A percentile compares a stretch with the other conserved stretches of the same genome.
Conservation (phyloP, 2,113 vertebrate genomes). For the Anarhynchus alexandrinus region DNA sequence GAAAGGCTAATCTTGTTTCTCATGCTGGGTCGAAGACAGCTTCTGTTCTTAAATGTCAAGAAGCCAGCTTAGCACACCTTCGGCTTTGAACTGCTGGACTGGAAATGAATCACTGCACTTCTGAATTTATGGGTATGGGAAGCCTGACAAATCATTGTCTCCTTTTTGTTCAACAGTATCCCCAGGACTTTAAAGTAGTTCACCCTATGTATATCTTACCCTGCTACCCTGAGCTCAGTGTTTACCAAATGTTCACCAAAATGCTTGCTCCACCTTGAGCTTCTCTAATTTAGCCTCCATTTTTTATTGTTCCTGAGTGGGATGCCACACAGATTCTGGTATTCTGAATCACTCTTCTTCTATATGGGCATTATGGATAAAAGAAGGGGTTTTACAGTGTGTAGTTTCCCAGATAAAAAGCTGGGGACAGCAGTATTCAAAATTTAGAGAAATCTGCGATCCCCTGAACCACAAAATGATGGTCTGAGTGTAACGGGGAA, state of each 20-base stretch:
- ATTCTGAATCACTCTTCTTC: background rate
- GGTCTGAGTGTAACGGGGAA: background rate
- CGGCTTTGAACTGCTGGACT: background rate
- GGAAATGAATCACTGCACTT: background rate
- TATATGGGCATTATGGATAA: background rate
- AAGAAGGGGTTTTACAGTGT: background rate
- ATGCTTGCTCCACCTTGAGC: background rate
- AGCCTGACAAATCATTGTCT: background rate
- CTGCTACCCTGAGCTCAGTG: background rate
- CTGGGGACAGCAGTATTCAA: background rate
- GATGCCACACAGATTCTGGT: background rate
- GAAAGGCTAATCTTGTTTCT: conserved; percentile 32
- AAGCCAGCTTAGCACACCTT: background rate
- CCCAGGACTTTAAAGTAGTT: background rate
- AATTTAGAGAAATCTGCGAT: background rate
- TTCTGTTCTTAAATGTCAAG: conserved; percentile 20
- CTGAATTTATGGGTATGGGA: background rate
- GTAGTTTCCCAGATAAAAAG: background rate
- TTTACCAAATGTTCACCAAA: background rate
- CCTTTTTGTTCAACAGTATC: background rate
- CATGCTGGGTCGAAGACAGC: background rate
- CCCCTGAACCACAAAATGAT: background rate
- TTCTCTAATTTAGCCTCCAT: background rate
- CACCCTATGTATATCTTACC: background rate
- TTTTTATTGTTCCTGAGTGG: background rate